Evolutionary conservation across 2,113 vertebrate genomes (phyloP).

Genomic region (Chaetorhynchus papuensis): DNA sequence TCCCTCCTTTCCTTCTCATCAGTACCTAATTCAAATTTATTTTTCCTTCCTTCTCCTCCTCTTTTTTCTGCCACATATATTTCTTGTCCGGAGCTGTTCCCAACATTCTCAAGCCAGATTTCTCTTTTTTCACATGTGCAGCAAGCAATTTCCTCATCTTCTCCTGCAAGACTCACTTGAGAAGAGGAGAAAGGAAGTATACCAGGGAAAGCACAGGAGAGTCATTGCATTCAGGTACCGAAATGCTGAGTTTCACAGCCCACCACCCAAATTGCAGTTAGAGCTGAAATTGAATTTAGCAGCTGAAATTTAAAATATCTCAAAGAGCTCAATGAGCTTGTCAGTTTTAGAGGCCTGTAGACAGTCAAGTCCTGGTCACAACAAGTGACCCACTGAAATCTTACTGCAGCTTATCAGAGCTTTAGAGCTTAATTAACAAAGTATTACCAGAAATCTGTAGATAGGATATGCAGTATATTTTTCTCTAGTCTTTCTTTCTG

Average conservation of each 20-base stretch:
- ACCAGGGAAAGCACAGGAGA: neutral
- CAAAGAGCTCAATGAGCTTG: neutral
- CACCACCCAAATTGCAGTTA: neutral
- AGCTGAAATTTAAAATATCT: neutral
- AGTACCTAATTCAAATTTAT: neutral
- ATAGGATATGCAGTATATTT: neutral
- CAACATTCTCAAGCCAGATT: neutral
- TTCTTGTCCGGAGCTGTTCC: neutral
- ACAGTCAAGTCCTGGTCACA: neutral
- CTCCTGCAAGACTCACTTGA: neutral
- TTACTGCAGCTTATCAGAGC: neutral
- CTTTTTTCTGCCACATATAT: neutral
- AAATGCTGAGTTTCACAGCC: neutral
- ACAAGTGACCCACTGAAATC: neutral
- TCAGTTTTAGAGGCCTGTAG: neutral
- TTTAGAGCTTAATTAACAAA: neutral
- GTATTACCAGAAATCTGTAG: neutral
- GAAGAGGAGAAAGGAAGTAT: neutral
- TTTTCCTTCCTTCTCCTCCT: neutral
- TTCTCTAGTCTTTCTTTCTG: neutral
- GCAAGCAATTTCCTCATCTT: neutral
- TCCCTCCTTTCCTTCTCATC: neutral
- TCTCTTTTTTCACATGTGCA: neutral
- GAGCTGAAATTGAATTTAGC: neutral
- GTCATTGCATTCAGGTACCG: neutral